Evolutionary conservation across 2,113 vertebrate genomes (phyloP), one percentile per base, ranked within the genome.

Genomic region (Eulemur macaco): DNA sequence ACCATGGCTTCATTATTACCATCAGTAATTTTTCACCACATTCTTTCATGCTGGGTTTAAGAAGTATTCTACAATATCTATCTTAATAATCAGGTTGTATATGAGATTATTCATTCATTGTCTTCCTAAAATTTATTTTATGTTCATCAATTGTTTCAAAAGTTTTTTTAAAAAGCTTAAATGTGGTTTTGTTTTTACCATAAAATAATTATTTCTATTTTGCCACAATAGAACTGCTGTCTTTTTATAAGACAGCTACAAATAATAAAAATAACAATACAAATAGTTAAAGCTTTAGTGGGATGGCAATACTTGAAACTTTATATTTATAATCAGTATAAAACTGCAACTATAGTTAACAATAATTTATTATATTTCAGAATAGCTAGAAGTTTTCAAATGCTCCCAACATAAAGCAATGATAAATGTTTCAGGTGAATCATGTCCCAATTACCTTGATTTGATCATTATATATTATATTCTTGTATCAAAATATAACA

Each of bases 161-260:
- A 39, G 8, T 66, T 34, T 56, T 73, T 34, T 56, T 54, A 74
- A 74, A 45, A 74, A 63, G 15, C 8, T 87, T 34, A 54, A 1
- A n/a, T n/a, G 39, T 66, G 14, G 3, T 89, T 89, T 63, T 93
- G 25, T 21, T 66, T 73, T 39, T 20, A 68, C 21, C 60, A 37
- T 89, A 76, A 89, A 66, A 95, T 64, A 52, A 71, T 86, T 74
- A 10, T 91, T 82, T 74, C 13, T 86, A n/a, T 84, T 56, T 50
- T 68, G 1, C 10, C 42, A 71, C 23, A 90, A 21, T 17, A 34
- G 4, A 42, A 78, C 1, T 78, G 3, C 52, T 58, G 58, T 34
- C 21, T 29, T 95, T 74, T 56, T 60, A 73, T 1, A 95, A 56
- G 29, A 89, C 0, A 50, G 8, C 4, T 17, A 89, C 17, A 93